Percentiles rank a stretch among this genome's conserved stretches.
Evolutionary conservation across 2,113 vertebrate species (phyloP).

Genomic region (Illadopsis cleaveri): DNA sequence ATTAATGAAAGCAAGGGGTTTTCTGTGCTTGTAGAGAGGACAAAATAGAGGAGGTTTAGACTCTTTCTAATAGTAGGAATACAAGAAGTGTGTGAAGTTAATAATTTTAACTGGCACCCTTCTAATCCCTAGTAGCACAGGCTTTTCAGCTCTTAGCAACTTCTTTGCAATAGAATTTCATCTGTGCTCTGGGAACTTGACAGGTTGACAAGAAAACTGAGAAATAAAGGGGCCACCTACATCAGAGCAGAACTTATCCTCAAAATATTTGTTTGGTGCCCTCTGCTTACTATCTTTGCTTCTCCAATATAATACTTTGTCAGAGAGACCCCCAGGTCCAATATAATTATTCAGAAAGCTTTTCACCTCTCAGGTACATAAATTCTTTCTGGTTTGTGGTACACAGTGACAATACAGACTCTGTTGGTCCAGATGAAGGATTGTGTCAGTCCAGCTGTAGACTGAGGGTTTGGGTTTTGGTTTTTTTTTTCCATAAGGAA

Average conservation of each 20-base stretch:
- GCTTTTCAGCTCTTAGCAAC: background rate
- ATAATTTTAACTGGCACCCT: background rate
- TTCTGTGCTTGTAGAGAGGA: background rate
- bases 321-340: background rate
- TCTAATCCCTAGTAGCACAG: background rate
- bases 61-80: background rate
- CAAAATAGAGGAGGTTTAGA: background rate
- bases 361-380: background rate
- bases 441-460: background rate
- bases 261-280: background rate
- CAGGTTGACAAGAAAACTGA: background rate
- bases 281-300: background rate
- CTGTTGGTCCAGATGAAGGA: background rate
- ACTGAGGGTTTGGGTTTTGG: fast-evolving
- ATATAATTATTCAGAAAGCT: background rate
- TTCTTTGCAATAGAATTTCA: background rate
- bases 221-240: background rate
- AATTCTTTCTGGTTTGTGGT: background rate
- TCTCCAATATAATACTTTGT: background rate
- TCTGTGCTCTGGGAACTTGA: background rate
- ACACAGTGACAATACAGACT: background rate
- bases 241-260: background rate
- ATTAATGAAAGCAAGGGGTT: background rate
- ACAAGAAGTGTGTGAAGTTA: background rate
- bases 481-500: background rate